These are phyloP conservation scores for Pyrgus malvae DNA, from an alignment of 2,888 invertebrate species.

Conservation along the genomic window DNA sequence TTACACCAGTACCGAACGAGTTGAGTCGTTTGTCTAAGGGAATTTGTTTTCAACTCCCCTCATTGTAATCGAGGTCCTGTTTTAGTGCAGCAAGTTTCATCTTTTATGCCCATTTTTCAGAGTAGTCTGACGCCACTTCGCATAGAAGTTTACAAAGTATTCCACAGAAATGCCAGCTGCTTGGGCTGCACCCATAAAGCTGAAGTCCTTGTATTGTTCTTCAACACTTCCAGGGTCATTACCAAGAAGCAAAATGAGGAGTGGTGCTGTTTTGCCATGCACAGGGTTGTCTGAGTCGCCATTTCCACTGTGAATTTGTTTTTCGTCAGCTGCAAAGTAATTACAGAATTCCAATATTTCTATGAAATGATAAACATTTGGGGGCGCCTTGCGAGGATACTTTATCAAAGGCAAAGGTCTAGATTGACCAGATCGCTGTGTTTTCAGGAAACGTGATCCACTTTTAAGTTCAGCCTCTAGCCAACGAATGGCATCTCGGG, in stretches of 20 bases:
- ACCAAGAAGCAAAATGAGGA: slow-evolving; percentile 91
- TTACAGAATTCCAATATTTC: slow-evolving; percentile 93
- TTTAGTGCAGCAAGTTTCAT: slow-evolving; percentile 50
- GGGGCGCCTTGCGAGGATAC: slow-evolving; percentile 68
- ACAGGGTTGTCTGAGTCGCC: slow-evolving; percentile 58
- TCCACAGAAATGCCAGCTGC: slow-evolving; percentile 91
- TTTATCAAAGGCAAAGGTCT: slow-evolving; percentile 84
- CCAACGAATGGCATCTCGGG: slow-evolving; percentile 96
- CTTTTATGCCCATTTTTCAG: slow-evolving; percentile 74
- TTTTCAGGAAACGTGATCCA: slow-evolving; percentile 93
- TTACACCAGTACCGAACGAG: slow-evolving; percentile 18
- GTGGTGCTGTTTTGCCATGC: slow-evolving; percentile 66
- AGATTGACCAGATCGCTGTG: slow-evolving; percentile 92
- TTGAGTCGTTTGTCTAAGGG: slow-evolving; percentile 7
- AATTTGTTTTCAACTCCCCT: slow-evolving; percentile 33
- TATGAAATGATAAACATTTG: slow-evolving; percentile 85
- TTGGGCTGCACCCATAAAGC: slow-evolving; percentile 89
- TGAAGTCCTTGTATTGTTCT: slow-evolving; percentile 84
- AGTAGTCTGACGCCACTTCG: slow-evolving; percentile 90
- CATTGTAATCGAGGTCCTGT: slow-evolving; percentile 55
- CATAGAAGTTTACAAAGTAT: slow-evolving; percentile 90
- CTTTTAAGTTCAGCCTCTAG: slow-evolving; percentile 92
- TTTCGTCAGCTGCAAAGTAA: slow-evolving; percentile 82
- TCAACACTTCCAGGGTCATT: slow-evolving; percentile 56
- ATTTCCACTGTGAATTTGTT: slow-evolving; percentile 57